phyloP scores from a whole-genome alignment of 1,140 invertebrate species.

The Drosophila bocki region DNA sequence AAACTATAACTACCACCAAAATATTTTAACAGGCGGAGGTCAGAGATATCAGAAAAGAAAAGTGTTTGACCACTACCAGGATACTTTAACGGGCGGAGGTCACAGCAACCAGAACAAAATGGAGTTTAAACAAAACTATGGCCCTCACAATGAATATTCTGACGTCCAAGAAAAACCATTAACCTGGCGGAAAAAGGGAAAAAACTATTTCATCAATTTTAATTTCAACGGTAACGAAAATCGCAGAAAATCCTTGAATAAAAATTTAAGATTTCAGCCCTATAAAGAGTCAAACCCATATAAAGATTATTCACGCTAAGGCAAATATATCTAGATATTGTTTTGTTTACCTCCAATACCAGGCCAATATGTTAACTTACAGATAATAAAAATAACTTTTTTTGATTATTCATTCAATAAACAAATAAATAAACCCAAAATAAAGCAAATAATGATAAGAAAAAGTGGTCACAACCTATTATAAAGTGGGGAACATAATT shows the following conservation, averaged over 20 bases:
- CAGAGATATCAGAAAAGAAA: too few relatives aligned
- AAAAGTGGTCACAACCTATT: conserved; percentile 7
- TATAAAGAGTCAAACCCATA: conserved; percentile 25
- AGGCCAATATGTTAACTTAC: conserved; percentile 11
- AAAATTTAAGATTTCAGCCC: not conserved
- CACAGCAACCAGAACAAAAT: conserved; percentile 2
- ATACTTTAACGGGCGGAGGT: not conserved
- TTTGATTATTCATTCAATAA: conserved; percentile 8
- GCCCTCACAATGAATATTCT: conserved; percentile 21
- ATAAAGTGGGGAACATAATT: not conserved
- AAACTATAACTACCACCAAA: too few relatives aligned
- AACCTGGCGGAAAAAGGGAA: not conserved
- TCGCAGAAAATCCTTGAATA: not conserved
- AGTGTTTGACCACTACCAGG: conserved; percentile 2
- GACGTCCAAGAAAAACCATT: not conserved
- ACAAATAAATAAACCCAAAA: not conserved
- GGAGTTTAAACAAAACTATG: conserved; percentile 25
- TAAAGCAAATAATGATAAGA: not conserved
- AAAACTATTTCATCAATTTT: conserved; percentile 46
- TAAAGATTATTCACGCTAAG: conserved; percentile 48
- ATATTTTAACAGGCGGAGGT: too few relatives aligned
- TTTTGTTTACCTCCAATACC: not conserved
- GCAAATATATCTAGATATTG: conserved; percentile 28
- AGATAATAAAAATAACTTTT: conserved; percentile 16
- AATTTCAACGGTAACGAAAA: conserved; percentile 35